phyloP scores from a whole-genome alignment of 2,888 invertebrate genomes.

The Metellina segmentata region DNA sequence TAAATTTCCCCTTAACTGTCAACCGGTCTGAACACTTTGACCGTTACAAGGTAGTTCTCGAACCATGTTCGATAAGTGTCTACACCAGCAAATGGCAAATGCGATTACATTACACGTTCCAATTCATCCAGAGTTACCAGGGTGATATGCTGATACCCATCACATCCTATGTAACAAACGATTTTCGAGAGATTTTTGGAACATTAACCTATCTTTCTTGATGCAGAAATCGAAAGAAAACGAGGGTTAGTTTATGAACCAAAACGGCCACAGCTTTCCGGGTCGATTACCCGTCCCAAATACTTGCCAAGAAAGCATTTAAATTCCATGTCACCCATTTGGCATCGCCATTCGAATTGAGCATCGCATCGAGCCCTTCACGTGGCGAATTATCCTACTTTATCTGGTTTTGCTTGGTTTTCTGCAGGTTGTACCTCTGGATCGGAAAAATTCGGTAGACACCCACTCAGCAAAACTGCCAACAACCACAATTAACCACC shows the following conservation, averaged over 20 bases:
- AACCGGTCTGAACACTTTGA: no score
- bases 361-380: background rate
- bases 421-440: background rate
- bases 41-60: no score
- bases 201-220: background rate
- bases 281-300: conserved; percentile 20
- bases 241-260: background rate
- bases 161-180: no score
- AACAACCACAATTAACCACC: background rate
- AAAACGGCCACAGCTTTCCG: background rate
- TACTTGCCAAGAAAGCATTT: background rate
- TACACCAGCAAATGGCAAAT: no score
- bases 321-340: background rate
- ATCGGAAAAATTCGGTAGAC: background rate
- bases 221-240: background rate
- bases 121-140: no score
- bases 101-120: no score
- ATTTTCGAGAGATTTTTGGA: no score
- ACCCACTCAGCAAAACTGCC: background rate
- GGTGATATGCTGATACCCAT: no score
- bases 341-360: background rate
- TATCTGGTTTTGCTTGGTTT: background rate
- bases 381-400: conserved; percentile 35
- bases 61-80: no score
- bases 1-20: no score